These are phyloP conservation scores for Elmis aenea DNA, from an alignment of 2,888 invertebrate genomes.

Conservation along the genomic window DNA sequence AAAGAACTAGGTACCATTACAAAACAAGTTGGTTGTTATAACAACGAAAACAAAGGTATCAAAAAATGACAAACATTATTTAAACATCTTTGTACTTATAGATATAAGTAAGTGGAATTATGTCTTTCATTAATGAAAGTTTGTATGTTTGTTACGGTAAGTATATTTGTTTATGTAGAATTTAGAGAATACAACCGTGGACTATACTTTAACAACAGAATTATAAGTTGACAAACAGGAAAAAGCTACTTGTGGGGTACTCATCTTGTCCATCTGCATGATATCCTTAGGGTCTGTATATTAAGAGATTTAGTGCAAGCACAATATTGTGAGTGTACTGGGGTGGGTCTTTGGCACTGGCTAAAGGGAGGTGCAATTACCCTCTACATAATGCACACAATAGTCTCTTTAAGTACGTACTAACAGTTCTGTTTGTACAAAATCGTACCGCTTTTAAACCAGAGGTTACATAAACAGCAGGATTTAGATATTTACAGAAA, in stretches of 20 bases:
- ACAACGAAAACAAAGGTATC: too few relatives aligned
- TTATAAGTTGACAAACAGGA: slow-evolving; percentile 33
- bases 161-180: too few relatives aligned
- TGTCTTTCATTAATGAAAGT: too few relatives aligned
- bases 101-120: too few relatives aligned
- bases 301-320: slow-evolving; percentile 17
- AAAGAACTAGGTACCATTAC: too few relatives aligned
- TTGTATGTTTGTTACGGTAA: too few relatives aligned
- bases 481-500: too few relatives aligned
- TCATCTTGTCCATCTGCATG: slow-evolving; percentile 26
- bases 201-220: slow-evolving; percentile 11
- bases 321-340: slow-evolving; percentile 15
- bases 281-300: slow-evolving; percentile 15
- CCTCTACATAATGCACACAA: slow-evolving; percentile 18
- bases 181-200: too few relatives aligned
- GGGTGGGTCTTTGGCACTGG: slow-evolving; percentile 20
- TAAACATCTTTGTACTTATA: too few relatives aligned
- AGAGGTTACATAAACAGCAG: too few relatives aligned
- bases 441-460: slow-evolving; percentile 9
- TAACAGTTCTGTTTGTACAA: slow-evolving; percentile 17
- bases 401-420: slow-evolving; percentile 19
- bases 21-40: too few relatives aligned
- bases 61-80: too few relatives aligned
- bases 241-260: slow-evolving; percentile 30
- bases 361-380: slow-evolving; percentile 21